Base-by-base conservation (phyloP, 2,113 vertebrate species). In the Symphodus melops region DNA sequence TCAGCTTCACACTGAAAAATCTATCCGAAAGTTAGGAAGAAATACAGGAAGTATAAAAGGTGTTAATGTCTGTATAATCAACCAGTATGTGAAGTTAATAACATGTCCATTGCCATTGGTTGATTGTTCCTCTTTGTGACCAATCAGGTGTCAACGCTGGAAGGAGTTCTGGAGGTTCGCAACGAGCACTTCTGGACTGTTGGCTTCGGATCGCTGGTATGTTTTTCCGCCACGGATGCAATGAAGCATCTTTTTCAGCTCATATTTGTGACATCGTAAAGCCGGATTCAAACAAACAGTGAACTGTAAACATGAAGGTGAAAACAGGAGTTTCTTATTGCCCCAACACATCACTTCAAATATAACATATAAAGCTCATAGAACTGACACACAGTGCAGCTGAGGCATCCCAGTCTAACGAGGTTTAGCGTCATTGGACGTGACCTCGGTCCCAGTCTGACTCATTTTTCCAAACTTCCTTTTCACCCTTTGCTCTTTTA, bases 181-280 rank as follows among this genome's bases (percentile, higher is more conserved):
- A 99, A 99, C 63, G 98, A 99, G 61, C 98, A 99, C 86, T 99
- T 99, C 88, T 99, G 98, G 98, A 99, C 97, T 0, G 89, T 99
- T 10, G 97, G 97, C 61, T 99, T 99, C 82, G 98, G 97, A 14
- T 96, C 95, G 71, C 87, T 99, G 97, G 97, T 99, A 94, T 65
- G 96, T 93, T 52, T 23, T 1, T 44, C 33, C 13, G 2, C 37
- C 28, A 19, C n/a, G 16, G 2, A 20, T n/a, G 5, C 17, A 19
- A 9, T n/a, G 28, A 33, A 33, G 28, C 28, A 6, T 33, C 28
- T 33, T 33, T 33, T 33, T 33, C 28, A 33, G 28, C 28, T 33
- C 6, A 5, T 33, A 33, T 33, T 33, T 33, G 4, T 33, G 3
- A 33, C 28, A 33, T 33, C 6, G 28, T 33, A 33, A 33, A 33